Evolutionary conservation across 2,797 vertebrate species (phyloP), one percentile per base, ranked within the genome.

Genomic region (Sternotherus odoratus): DNA sequence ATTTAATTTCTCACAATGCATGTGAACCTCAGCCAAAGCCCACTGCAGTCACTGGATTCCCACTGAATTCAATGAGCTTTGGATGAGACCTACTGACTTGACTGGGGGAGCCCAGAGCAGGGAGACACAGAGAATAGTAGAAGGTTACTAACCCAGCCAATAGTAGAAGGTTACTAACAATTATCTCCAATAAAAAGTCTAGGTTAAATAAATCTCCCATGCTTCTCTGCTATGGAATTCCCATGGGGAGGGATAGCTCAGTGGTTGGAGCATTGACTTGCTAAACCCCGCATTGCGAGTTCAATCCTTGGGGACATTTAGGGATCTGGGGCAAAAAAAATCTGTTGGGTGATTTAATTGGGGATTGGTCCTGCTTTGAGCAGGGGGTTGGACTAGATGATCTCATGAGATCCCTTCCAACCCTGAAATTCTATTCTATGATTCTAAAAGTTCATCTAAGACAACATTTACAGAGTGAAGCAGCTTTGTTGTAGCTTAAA

Each of bases 201-300:
- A 93, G 56, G 50, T 48, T 90, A 90, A 30, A 85, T 39, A 77
- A 93, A 28, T 75, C 79, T 48, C 95, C 92, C 92, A 72, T 90
- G 85, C 90, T 80, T 26, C 75, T 80, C 77, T 81, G 23, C 26
- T 77, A 10, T 4, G 19, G 82, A 63, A 49, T 77, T 93, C 87
- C 49, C 50, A 26, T 54, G 51, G 36, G 54, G 26, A 43, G 43
- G 43, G 43, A 43, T 43, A 43, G 43, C 8, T 5, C 43, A 43
- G 43, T 43, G 43, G 43, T 43, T 43, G 43, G 43, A 43, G 43
- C 5, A 43, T 5, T 43, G 43, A 8, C 43, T 8, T 43, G 43
- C 43, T 43, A 43, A 43, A 43, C 43, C 43, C 43, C 5, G 43
- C 5, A 8, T 43, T 43, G 43, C 8, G 43, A 43, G 8, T 43